These are phyloP conservation scores for Zelleria hepariella DNA, from an alignment of 2,888 invertebrate species.

Conservation along the genomic window DNA sequence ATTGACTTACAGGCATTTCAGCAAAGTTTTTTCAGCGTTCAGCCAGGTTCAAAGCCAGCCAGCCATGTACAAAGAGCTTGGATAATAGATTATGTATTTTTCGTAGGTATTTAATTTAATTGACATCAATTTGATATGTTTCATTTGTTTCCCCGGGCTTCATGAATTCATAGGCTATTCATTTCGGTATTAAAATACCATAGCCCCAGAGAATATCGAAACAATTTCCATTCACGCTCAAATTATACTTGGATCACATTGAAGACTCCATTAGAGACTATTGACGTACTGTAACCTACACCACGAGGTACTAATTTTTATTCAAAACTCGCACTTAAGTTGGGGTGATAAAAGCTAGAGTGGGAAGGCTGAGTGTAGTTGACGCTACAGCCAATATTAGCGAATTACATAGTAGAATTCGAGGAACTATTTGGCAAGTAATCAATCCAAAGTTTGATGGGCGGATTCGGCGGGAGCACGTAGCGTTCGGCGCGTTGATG, in stretches of 20 bases:
- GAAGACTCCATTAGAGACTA: background rate
- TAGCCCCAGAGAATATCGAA: background rate
- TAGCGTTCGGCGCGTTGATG: constrained; percentile 42
- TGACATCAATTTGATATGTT: too few relatives aligned
- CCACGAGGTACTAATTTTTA: too few relatives aligned
- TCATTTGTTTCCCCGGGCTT: background rate
- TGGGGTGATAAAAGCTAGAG: too few relatives aligned
- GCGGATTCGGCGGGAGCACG: constrained; percentile 36
- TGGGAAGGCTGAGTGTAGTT: too few relatives aligned
- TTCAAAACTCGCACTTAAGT: too few relatives aligned
- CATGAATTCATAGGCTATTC: background rate
- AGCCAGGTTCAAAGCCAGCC: too few relatives aligned
- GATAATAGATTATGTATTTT: too few relatives aligned
- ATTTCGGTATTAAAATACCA: background rate
- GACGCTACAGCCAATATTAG: background rate
- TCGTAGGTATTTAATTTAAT: too few relatives aligned
- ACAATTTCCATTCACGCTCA: background rate
- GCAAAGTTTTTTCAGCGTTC: too few relatives aligned
- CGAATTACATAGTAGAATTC: constrained; percentile 1
- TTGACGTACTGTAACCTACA: too few relatives aligned
- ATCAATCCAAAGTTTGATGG: constrained; percentile 51
- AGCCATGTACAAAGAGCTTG: too few relatives aligned
- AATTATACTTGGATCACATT: background rate
- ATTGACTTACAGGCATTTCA: too few relatives aligned
- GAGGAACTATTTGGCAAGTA: constrained; percentile 37